These are phyloP conservation scores for Cydia pomonella DNA, from an alignment of 1,140 invertebrate species.

Conservation along the genomic window DNA sequence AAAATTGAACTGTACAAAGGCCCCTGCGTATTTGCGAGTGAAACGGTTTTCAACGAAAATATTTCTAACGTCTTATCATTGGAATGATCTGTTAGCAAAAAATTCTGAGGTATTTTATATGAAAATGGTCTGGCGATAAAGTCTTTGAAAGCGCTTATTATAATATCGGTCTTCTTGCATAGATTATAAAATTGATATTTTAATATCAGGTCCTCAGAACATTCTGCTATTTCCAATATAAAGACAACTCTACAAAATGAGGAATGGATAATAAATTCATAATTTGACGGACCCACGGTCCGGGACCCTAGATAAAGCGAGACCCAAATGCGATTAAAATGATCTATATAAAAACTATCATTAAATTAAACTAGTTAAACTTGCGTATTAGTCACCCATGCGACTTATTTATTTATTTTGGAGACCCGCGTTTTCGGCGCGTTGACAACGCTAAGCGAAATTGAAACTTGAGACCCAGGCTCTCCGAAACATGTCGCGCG, in stretches of 20 bases:
- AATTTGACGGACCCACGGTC: neutral
- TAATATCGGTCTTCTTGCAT: neutral
- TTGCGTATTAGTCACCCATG: too few relatives aligned
- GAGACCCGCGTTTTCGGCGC: too few relatives aligned
- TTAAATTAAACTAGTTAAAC: too few relatives aligned
- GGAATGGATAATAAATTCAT: constrained; percentile 29
- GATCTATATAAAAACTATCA: neutral
- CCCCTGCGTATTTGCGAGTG: constrained; percentile 15
- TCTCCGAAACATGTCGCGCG: too few relatives aligned
- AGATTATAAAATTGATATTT: neutral
- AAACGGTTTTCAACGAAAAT: neutral
- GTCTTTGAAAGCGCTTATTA: neutral
- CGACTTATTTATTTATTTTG: too few relatives aligned
- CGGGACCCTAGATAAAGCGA: neutral
- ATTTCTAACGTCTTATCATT: neutral
- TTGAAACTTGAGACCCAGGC: too few relatives aligned
- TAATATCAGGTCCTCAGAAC: neutral
- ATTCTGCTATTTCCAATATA: neutral
- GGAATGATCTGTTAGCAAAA: neutral
- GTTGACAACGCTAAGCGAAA: too few relatives aligned
- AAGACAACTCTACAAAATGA: neutral
- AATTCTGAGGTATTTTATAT: neutral
- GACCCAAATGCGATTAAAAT: neutral
- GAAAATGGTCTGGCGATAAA: neutral
- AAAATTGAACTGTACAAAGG: constrained; percentile 26